Evolutionary conservation across 2,888 invertebrate genomes (phyloP), one percentile per base, ranked within the genome.

Genomic region (Folsomia manolachei): DNA sequence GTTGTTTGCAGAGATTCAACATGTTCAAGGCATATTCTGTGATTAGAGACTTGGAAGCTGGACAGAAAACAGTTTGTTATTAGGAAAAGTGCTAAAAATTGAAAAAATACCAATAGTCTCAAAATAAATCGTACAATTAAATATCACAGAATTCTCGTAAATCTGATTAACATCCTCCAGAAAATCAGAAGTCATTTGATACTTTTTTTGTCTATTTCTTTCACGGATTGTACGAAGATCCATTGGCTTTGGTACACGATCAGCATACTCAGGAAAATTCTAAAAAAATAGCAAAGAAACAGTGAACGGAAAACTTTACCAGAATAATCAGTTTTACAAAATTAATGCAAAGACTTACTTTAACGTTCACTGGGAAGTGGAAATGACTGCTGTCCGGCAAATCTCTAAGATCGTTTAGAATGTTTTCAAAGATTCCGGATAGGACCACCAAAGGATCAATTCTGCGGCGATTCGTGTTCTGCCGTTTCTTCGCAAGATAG

Each of bases 381-480:
- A 99, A 98, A 0, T 94, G 94, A 81, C 93, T 92, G 14, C 95
- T 94, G 83, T 97, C 95, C 0, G 94, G 94, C 83, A 97, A 84
- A 81, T 92, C 92, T 63, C 97, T 87, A 88, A 99, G 90, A 82
- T 97, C 94, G 82, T 94, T 96, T 11, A 97, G 85, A 71, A 98
- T 95, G 70, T 90, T 90, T 83, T 98, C 97, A 61, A 97, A 86
- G 78, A 97, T 90, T 0, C 94, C 93, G 0, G 95, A 94, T 70
- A 98, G 85, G 0, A 97, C 96, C 18, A 99, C 97, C 0, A 97
- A 90, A 0, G 99, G 99, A 86, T 99, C 99, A 0, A 97, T 96
- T 60, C 98, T 88, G 0, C 95, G 87, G 7, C 99, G 86, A 83
- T 98, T 96, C 0, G 95, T 93, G 0, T 94, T 92, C 79, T 91